These are phyloP conservation scores for Nasua narica DNA, from an alignment of 2,797 vertebrate species.

Conservation along the genomic window DNA sequence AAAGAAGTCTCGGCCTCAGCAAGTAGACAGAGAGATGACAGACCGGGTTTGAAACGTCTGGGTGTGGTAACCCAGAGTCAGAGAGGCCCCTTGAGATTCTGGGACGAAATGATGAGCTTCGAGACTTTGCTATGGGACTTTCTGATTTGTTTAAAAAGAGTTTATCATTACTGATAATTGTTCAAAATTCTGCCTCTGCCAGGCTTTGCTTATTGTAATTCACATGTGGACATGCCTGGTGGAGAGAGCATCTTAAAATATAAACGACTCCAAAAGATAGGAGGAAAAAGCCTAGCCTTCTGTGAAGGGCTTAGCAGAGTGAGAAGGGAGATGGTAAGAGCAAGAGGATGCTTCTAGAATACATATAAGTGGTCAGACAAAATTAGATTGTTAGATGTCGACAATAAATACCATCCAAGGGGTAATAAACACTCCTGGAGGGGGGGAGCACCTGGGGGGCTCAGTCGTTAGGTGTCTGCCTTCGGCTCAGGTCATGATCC, in stretches of 20 bases:
- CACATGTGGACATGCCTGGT: not conserved
- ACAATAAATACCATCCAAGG: not conserved
- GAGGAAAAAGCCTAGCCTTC: not conserved
- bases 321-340: not conserved
- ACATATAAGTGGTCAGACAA: not conserved
- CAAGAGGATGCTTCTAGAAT: not conserved
- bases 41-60: conserved; percentile 26
- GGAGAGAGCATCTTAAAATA: conserved; percentile 42
- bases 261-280: not conserved
- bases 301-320: not conserved
- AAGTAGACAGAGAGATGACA: not conserved
- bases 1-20: conserved; percentile 8
- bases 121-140: not conserved
- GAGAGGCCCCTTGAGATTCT: not conserved
- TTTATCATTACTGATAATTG: too few relatives aligned
- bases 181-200: conserved; percentile 32
- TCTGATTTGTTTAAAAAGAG: conserved; percentile 55
- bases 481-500: not conserved
- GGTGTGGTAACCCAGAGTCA: not conserved
- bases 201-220: conserved; percentile 41
- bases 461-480: not conserved
- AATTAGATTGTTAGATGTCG: not conserved
- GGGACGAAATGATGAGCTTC: conserved; percentile 50
- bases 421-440: not conserved
- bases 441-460: not conserved